phyloP scores from a whole-genome alignment of 2,888 invertebrate genomes.

The Nephrocerus scutellatus region DNA sequence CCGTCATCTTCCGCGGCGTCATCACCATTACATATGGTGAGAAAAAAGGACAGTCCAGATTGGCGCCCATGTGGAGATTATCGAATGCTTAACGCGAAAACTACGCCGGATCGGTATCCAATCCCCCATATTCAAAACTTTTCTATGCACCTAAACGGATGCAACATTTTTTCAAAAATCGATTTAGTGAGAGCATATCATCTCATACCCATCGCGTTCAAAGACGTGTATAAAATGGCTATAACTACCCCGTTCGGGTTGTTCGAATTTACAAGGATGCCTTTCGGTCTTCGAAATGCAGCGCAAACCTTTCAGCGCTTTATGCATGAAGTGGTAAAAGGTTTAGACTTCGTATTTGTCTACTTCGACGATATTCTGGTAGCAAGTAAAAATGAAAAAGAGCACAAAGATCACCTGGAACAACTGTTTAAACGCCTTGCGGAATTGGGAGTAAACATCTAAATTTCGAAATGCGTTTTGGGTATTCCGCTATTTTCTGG shows the following conservation, averaged over 20 bases:
- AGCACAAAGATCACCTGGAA: conserved; percentile 24
- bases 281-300: conserved; percentile 37
- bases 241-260: conserved; percentile 38
- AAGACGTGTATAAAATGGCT: conserved; percentile 29
- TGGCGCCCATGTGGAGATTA: conserved; percentile 19
- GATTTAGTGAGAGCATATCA: conserved; percentile 32
- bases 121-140: conserved; percentile 26
- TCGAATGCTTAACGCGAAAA: conserved; percentile 20
- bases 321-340: conserved; percentile 30
- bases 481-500: conserved; percentile 2
- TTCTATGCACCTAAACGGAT: conserved; percentile 23
- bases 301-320: conserved; percentile 37
- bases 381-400: conserved; percentile 20
- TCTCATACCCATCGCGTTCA: conserved; percentile 31
- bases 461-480: conserved; percentile 8
- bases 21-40: conserved; percentile 18
- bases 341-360: conserved; percentile 23
- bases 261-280: conserved; percentile 33
- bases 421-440: conserved; percentile 21
- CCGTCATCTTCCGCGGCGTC: conserved; percentile 20
- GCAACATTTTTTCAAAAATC: conserved; percentile 28
- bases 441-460: conserved; percentile 2
- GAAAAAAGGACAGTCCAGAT: conserved; percentile 16
- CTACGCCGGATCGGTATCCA: conserved; percentile 35
- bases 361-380: conserved; percentile 32